Evolutionary conservation across 2,113 vertebrate genomes (phyloP).

Genomic region (Dromaius novaehollandiae): DNA sequence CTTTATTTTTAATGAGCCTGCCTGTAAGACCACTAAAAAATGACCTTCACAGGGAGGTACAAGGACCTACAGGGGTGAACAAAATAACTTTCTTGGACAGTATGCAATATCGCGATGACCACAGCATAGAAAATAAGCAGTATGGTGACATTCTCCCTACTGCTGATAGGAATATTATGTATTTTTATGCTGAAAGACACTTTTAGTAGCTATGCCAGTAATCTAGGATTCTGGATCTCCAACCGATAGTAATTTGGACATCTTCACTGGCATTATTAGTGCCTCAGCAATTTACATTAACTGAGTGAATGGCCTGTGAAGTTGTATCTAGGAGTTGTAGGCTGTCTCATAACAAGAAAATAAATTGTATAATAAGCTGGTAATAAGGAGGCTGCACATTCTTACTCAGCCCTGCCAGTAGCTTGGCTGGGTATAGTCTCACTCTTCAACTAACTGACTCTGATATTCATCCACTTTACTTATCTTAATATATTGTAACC

Average conservation of each 20-base stretch:
- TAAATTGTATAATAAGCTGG: neutral
- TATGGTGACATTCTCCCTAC: neutral
- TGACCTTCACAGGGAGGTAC: slow-evolving; percentile 51
- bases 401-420: neutral
- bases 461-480: neutral
- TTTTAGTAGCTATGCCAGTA: neutral
- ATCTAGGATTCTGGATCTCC: neutral
- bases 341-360: neutral
- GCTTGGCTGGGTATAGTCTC: neutral
- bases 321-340: neutral
- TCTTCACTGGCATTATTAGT: neutral
- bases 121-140: neutral
- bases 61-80: slow-evolving; percentile 13
- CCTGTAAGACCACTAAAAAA: slow-evolving; percentile 53
- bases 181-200: neutral
- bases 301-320: neutral
- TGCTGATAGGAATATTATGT: neutral
- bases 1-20: slow-evolving; percentile 55
- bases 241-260: neutral
- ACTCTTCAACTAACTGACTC: neutral
- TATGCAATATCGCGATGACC: neutral
- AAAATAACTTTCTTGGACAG: slow-evolving; percentile 28
- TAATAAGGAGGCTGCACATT: neutral
- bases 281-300: neutral
- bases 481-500: neutral